These are phyloP conservation scores for Plusia festucae DNA, from an alignment of 2,888 invertebrate genomes.

Conservation along the genomic window DNA sequence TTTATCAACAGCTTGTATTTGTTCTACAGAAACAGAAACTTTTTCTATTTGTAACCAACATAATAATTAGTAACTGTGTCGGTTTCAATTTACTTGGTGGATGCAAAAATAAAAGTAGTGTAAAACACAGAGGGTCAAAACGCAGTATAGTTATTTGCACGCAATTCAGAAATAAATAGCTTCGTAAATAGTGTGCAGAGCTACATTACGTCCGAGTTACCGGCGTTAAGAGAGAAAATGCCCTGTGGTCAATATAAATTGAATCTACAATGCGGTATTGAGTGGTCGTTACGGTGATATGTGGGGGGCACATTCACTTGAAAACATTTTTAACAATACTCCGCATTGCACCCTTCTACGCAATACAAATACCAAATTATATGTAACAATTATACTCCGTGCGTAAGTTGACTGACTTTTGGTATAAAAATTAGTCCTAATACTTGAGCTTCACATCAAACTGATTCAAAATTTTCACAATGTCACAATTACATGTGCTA, in stretches of 20 bases:
- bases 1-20: slow-evolving; percentile 23
- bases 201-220: slow-evolving; percentile 58
- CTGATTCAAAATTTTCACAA: too few species aligned
- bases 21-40: slow-evolving; percentile 12
- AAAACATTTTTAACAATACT: slow-evolving; percentile 60
- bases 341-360: slow-evolving; percentile 52
- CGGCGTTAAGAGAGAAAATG: slow-evolving; percentile 72
- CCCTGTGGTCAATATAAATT: slow-evolving; percentile 83
- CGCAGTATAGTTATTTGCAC: slow-evolving; percentile 48
- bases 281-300: slow-evolving; percentile 80
- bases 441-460: too few species aligned
- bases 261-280: slow-evolving; percentile 79
- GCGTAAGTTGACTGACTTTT: too few species aligned
- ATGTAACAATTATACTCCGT: too few species aligned
- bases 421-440: too few species aligned
- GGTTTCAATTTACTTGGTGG: slow-evolving; percentile 38
- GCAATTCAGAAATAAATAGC: slow-evolving; percentile 72
- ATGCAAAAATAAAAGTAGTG: slow-evolving; percentile 31
- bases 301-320: slow-evolving; percentile 69
- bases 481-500: too few species aligned
- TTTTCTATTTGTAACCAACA: slow-evolving; percentile 24
- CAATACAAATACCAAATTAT: not conserved
- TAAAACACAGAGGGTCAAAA: slow-evolving; percentile 41
- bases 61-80: slow-evolving; percentile 47
- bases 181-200: slow-evolving; percentile 67